Evolutionary conservation across 1,140 invertebrate species (phyloP), one percentile per base, ranked within the genome.

Genomic region (Drosophila fuyamai): DNA sequence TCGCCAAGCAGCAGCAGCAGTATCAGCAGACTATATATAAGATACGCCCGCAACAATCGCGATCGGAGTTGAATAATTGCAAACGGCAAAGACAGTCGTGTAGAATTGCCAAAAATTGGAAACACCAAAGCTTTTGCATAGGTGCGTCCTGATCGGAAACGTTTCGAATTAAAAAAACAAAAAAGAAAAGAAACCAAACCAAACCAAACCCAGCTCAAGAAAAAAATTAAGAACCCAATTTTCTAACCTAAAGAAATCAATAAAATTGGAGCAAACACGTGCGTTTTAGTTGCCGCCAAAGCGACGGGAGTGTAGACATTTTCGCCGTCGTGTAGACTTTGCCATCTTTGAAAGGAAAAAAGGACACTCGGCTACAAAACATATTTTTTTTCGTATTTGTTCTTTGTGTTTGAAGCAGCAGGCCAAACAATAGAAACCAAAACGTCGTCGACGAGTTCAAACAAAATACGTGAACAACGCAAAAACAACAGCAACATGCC

Each of bases 121-220:
- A 92, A 76, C 88, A 92, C 79, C 84, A 92, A 90, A 90, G 88
- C 63, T 91, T 84, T 84, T 80, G 73, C 65, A 92, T 92, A 90
- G 83, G 83, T 80, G 80, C 90, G 43, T 92, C 90, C 67, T 92
- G 90, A 92, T 92, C 81, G 78, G 78, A 18, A 73, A 66, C 55
- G 16, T 65, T 41, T 54, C 53, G 10, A 16, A 14, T 35, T 48
- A 48, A 27, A 51, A 35, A 51, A 8, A 48, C 8, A 48, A 38
- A 16, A 29, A 40, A 10, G 35, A 40, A 47, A 61, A 74, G 29
- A 32, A 32, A 32, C 6, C 6, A 32, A 32, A 32, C 6, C 6
- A 32, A 32, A 5, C n/a, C 35, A 76, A 40, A 2, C 46, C 41
- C 35, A 14, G 41, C 38, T 10, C 10, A 7, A 16, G 16, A 32